phyloP scores from a whole-genome alignment of 2,888 invertebrate species.

The Napeogenes sylphis region DNA sequence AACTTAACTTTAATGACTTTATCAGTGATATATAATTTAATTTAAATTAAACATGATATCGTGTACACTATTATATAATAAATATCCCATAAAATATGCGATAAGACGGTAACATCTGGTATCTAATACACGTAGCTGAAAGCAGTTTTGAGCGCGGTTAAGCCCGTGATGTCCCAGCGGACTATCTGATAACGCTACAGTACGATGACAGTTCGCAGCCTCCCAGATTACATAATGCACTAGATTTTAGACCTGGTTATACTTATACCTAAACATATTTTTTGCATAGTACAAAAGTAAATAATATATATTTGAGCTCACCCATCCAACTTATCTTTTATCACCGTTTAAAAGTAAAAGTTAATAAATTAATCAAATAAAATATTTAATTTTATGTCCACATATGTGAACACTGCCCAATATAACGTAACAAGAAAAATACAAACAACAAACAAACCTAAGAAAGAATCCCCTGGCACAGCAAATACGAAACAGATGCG shows the following conservation, averaged over 20 bases:
- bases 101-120: slow-evolving; percentile 3
- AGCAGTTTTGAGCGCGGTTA: slow-evolving; percentile 38
- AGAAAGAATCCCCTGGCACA: slow-evolving; percentile 21
- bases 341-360: no score
- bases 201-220: slow-evolving; percentile 69
- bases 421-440: neutral
- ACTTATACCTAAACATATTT: neutral
- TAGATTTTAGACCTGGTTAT: slow-evolving; percentile 8
- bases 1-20: no score
- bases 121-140: slow-evolving; percentile 22
- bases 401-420: neutral
- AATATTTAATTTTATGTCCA: no score
- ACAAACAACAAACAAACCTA: slow-evolving; percentile 7
- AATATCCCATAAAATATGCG: neutral
- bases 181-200: slow-evolving; percentile 63
- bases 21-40: no score
- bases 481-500: slow-evolving; percentile 41
- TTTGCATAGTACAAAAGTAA: neutral
- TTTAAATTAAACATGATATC: no score
- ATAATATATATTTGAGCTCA: neutral
- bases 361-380: no score
- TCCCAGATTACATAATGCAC: slow-evolving; percentile 30
- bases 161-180: slow-evolving; percentile 37
- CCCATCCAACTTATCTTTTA: neutral
- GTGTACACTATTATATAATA: neutral